phyloP scores from a whole-genome alignment of 2,888 invertebrate genomes.

The Dyspetes luteomarginatus region DNA sequence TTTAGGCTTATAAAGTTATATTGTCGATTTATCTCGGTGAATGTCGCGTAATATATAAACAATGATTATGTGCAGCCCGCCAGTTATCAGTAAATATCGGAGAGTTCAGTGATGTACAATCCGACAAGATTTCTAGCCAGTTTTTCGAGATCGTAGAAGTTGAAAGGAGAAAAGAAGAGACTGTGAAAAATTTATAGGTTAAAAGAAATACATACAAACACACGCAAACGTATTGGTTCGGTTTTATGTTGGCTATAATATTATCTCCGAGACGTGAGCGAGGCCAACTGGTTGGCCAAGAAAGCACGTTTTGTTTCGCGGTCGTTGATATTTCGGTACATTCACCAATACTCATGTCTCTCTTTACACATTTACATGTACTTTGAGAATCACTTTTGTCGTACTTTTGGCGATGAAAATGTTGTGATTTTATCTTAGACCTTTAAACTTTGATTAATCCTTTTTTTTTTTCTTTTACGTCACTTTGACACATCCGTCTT shows the following conservation, averaged over 20 bases:
- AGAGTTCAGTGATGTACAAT: constrained; percentile 1
- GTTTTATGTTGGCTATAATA: background rate
- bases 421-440: constrained; percentile 8
- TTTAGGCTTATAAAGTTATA: no score
- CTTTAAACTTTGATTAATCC: constrained; percentile 24
- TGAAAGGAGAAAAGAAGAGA: background rate
- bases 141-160: no score
- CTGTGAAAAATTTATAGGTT: constrained; percentile 8
- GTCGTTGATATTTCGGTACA: constrained; percentile 74
- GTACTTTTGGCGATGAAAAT: constrained; percentile 11
- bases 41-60: no score
- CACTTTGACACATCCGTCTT: no score
- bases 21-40: no score
- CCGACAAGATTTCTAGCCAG: no score
- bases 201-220: constrained; percentile 35
- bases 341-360: constrained; percentile 22
- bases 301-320: constrained; percentile 72
- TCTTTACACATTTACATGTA: constrained; percentile 16
- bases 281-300: constrained; percentile 53
- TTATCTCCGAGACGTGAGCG: constrained; percentile 10
- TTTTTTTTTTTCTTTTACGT: no score
- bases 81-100: constrained; percentile 23
- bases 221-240: constrained; percentile 26
- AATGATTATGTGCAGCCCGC: constrained; percentile 5
- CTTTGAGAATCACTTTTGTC: constrained; percentile 49